Base-by-base conservation (phyloP, 2,888 invertebrate genomes). In the Drosophila neotestacea region DNA sequence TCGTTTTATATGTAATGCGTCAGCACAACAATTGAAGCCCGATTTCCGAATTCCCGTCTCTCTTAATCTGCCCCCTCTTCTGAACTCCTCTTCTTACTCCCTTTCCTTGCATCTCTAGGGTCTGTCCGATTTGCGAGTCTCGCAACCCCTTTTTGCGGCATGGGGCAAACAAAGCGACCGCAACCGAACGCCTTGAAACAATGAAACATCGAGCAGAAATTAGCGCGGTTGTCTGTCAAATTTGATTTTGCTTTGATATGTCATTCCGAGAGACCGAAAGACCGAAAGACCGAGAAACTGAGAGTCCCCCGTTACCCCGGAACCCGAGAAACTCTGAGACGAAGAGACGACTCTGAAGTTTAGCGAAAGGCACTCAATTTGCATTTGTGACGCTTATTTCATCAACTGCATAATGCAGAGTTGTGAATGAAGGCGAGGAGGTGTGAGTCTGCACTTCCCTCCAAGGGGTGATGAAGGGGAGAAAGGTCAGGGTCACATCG, bases 221-320 rank as follows among this genome's bases (percentile, higher is more conserved):
- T 92, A 92, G 92, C 92, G 92, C 91, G 92, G 90, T 92, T 92
- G 92, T 92, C 92, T 92, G 92, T 92, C 92, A 92, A 92, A 91
- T 91, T 92, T 88, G 91, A 91, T 92, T 92, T 90, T 78, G 87
- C 90, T 89, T 91, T 91, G 91, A 90, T 90, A 91, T 90, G 90
- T 88, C 91, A 89, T 78, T 89, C 70, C 55, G 11, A 38, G 38
- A 34, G 70, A 44, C 42, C 10, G 6, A 11, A 9, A 16, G 30
- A 30, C 68, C 52, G 9, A 38, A 34, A 38, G 58, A 46, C 42
- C 11, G 27, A 34, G 34, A 27, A 5, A 39, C 51, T 7, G 9
- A 22, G 36, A 38, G 32, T 32, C 13, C 32, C 32, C 32, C 30
- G 1, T 30, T 30, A 30, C 30, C 30, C 30, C n/a, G 36, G 11